A percentile compares a stretch with the other conserved stretches of the same genome.
phyloP scores from a whole-genome alignment of 92 coral and sea anemone species.

The Parazoanthus darwini region DNA sequence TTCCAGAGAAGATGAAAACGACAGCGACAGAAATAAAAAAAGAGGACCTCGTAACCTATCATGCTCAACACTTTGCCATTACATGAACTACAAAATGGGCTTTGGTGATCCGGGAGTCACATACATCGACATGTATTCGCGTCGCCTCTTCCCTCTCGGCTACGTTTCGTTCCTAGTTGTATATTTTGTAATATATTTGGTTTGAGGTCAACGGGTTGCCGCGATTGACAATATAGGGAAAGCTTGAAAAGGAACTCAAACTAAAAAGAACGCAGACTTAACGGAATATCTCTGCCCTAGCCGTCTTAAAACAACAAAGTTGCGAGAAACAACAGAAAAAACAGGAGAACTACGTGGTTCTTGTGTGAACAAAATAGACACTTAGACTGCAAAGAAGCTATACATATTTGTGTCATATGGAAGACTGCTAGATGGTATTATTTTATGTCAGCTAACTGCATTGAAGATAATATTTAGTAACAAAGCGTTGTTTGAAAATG shows the following conservation, averaged over 20 bases:
- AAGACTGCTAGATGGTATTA: too few species aligned
- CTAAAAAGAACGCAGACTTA: too few species aligned
- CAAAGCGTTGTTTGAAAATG: too few species aligned
- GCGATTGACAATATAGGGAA: not conserved
- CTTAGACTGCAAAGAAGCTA: too few species aligned
- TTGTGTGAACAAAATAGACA: too few species aligned
- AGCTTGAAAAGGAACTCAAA: not conserved
- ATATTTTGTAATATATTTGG: conserved; percentile 72
- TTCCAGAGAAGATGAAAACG: not conserved
- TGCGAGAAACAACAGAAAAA: too few species aligned
- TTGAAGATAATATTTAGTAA: too few species aligned
- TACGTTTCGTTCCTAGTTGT: conserved; percentile 71
- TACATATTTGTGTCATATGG: too few species aligned
- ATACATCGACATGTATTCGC: conserved; percentile 79
- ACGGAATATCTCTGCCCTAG: too few species aligned
- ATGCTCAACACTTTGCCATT: not conserved
- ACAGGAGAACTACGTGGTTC: too few species aligned
- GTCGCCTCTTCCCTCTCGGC: conserved; percentile 75
- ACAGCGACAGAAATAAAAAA: not conserved
- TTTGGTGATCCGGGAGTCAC: conserved; percentile 58
- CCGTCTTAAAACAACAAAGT: too few species aligned
- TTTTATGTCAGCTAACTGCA: too few species aligned
- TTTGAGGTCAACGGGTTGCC: not conserved
- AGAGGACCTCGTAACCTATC: not conserved
- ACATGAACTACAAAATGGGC: conserved; percentile 1